Evolutionary conservation across 2,113 vertebrate genomes (phyloP).

Genomic region (Egretta garzetta): DNA sequence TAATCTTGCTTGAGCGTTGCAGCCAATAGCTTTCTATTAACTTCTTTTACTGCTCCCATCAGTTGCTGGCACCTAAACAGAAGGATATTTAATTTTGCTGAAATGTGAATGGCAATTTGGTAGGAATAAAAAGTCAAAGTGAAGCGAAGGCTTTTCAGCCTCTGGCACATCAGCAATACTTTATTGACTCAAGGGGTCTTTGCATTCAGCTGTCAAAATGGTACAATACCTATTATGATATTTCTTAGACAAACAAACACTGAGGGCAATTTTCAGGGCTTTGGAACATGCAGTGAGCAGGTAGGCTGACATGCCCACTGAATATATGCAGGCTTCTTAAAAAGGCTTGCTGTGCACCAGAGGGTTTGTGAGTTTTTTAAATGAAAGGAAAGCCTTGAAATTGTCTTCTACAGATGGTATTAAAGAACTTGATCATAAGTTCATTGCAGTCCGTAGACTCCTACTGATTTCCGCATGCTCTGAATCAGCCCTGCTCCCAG

Average conservation of each 20-base stretch:
- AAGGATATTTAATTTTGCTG: conserved; percentile 53
- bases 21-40: conserved; percentile 23
- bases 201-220: conserved; percentile 9
- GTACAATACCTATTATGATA: background rate
- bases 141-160: conserved; percentile 14
- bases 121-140: conserved; percentile 9
- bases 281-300: background rate
- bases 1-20: background rate
- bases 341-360: background rate
- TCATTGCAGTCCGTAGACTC: background rate
- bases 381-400: background rate
- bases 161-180: background rate
- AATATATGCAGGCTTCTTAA: background rate
- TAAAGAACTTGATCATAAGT: background rate
- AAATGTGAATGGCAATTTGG: conserved; percentile 12
- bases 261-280: background rate
- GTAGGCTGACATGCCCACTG: background rate
- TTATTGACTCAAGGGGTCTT: background rate
- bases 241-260: background rate
- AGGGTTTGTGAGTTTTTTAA: background rate
- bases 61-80: conserved; percentile 34
- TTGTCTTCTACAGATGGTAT: background rate
- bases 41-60: conserved; percentile 15
- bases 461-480: background rate
- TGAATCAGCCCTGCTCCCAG: background rate